These are phyloP conservation scores for Cinclus cinclus DNA, from an alignment of 2,113 vertebrate species.

Conservation along the genomic window DNA sequence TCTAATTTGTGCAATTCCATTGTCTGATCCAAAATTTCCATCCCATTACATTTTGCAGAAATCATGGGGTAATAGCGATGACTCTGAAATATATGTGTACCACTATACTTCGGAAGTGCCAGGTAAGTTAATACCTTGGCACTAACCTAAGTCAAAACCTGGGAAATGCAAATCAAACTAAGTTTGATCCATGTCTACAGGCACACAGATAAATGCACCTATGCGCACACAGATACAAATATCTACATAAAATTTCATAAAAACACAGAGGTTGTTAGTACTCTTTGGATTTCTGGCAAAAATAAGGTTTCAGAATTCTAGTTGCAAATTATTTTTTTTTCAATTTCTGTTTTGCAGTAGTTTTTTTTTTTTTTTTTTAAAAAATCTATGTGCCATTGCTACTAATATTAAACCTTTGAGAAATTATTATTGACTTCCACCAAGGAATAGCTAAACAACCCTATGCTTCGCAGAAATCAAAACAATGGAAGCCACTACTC, in stretches of 20 bases:
- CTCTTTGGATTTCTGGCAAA: background rate
- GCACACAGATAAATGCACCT: background rate
- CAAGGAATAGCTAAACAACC: background rate
- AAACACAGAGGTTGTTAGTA: background rate
- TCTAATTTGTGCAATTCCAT: background rate
- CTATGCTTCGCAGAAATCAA: background rate
- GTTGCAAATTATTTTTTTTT: background rate
- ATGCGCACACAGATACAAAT: fast-evolving
- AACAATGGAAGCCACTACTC: background rate
- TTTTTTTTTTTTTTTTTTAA: background rate
- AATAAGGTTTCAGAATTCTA: background rate
- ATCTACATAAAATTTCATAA: background rate
- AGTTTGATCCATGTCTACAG: background rate
- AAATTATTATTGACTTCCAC: background rate
- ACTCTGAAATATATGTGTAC: background rate
- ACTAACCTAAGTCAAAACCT: background rate
- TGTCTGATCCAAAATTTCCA: background rate
- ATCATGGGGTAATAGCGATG: background rate
- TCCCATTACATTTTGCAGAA: background rate
- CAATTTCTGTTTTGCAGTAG: background rate
- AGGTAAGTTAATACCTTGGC: background rate
- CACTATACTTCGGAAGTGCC: background rate
- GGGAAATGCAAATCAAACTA: background rate
- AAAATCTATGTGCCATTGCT: background rate
- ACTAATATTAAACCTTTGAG: background rate